Evolutionary conservation across 2,113 vertebrate species (phyloP).

Genomic region (Balaeniceps rex): DNA sequence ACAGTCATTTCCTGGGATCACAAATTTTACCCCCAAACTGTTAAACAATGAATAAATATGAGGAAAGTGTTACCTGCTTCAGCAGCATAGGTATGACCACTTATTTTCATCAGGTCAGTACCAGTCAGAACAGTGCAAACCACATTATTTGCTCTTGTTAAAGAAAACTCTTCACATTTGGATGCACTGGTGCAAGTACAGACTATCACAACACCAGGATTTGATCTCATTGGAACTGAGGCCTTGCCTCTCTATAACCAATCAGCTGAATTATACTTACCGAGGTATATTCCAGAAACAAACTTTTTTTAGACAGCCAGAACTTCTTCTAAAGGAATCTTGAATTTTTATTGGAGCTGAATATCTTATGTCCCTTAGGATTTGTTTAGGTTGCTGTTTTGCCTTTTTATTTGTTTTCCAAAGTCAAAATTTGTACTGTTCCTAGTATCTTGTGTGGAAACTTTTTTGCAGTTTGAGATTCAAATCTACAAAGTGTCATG

Average conservation of each 20-base stretch:
- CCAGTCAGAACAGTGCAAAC: background rate
- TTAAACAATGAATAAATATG: background rate
- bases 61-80: background rate
- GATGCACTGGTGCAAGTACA: background rate
- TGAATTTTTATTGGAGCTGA: background rate
- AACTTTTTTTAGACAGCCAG: background rate
- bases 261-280: background rate
- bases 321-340: background rate
- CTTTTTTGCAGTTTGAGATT: background rate
- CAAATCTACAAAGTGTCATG: background rate
- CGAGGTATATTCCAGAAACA: background rate
- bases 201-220: background rate
- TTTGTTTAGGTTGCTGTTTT: background rate
- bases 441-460: background rate
- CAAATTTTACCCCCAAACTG: background rate
- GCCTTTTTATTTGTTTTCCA: background rate
- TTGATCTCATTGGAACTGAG: background rate
- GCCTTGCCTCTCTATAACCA: background rate
- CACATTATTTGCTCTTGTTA: background rate
- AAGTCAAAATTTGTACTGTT: background rate
- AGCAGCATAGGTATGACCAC: background rate
- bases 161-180: background rate
- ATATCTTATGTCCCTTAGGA: background rate
- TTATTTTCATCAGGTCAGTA: background rate
- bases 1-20: background rate